phyloP scores from a whole-genome alignment of 1,140 invertebrate genomes.

The Protaetia brevitarsis region DNA sequence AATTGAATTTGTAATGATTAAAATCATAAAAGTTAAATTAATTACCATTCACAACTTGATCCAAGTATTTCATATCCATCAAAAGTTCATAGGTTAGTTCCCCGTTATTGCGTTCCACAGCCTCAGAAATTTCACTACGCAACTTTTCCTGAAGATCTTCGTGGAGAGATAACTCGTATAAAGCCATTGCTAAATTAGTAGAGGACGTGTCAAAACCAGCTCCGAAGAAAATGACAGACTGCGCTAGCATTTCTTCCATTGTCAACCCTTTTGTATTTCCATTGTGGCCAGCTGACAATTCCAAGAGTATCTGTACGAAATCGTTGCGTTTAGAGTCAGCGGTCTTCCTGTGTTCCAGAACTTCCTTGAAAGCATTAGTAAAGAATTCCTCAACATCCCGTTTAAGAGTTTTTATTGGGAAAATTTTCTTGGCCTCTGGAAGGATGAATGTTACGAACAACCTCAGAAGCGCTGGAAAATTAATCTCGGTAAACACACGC shows the following conservation, averaged over 20 bases:
- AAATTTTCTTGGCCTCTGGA: not conserved
- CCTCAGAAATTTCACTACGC: constrained; percentile 50
- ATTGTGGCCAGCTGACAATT: too few relatives aligned
- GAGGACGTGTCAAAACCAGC: constrained; percentile 55
- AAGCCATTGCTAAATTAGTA: constrained; percentile 47
- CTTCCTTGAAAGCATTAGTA: constrained; percentile 38
- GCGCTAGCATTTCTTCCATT: too few relatives aligned
- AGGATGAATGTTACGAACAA: not conserved
- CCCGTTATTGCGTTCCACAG: constrained; percentile 50
- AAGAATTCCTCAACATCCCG: not conserved
- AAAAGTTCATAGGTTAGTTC: constrained; percentile 57
- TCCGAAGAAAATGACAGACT: constrained; percentile 39
- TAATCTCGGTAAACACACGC: not conserved
- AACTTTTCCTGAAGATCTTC: constrained; percentile 52
- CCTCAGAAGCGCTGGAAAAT: not conserved
- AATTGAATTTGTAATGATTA: not conserved
- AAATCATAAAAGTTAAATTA: not conserved
- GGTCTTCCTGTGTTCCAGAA: constrained; percentile 50
- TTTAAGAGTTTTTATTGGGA: not conserved
- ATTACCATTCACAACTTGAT: constrained; percentile 52
- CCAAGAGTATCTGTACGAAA: constrained; percentile 55
- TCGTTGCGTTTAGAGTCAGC: constrained; percentile 51
- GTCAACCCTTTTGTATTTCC: too few relatives aligned
- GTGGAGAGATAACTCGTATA: constrained; percentile 53
- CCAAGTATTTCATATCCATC: constrained; percentile 56